These are phyloP conservation scores for Eurois occulta DNA, from an alignment of 2,888 invertebrate genomes.

Conservation along the genomic window DNA sequence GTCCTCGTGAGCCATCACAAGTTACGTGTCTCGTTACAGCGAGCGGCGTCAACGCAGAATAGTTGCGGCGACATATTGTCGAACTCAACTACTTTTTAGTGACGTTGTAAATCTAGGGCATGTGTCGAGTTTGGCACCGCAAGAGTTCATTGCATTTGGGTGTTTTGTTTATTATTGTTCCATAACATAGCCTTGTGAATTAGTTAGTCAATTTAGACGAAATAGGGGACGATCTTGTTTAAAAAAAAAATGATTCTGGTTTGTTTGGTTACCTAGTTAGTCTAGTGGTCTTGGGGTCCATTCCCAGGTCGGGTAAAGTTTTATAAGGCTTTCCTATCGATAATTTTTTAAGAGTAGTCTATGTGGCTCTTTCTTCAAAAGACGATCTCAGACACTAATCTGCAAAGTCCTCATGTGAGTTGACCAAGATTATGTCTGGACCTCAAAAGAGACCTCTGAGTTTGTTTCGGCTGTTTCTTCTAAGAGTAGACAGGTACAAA, in stretches of 20 bases:
- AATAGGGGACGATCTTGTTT: background rate
- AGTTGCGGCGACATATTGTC: conserved; percentile 69
- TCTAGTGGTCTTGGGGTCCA: background rate
- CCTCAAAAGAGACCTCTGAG: too few relatives aligned
- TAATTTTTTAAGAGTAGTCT: background rate
- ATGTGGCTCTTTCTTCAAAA: too few relatives aligned
- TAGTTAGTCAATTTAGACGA: background rate
- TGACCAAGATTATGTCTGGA: too few relatives aligned
- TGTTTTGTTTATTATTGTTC: conserved; percentile 15
- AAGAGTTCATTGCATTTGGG: conserved; percentile 7
- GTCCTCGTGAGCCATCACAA: conserved; percentile 62
- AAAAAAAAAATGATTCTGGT: background rate
- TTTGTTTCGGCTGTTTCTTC: too few relatives aligned
- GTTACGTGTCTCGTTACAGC: conserved; percentile 59
- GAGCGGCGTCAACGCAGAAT: conserved; percentile 69
- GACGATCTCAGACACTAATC: too few relatives aligned
- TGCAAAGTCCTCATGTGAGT: too few relatives aligned
- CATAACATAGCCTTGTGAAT: background rate
- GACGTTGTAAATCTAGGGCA: conserved; percentile 69
- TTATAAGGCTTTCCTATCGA: background rate
- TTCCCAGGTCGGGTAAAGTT: background rate
- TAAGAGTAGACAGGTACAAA: too few relatives aligned
- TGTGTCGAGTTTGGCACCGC: conserved; percentile 39
- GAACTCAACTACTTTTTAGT: conserved; percentile 76
- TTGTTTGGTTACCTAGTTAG: background rate